These are phyloP conservation scores for Illadopsis cleaveri DNA, from an alignment of 2,113 vertebrate genomes.

Conservation along the genomic window DNA sequence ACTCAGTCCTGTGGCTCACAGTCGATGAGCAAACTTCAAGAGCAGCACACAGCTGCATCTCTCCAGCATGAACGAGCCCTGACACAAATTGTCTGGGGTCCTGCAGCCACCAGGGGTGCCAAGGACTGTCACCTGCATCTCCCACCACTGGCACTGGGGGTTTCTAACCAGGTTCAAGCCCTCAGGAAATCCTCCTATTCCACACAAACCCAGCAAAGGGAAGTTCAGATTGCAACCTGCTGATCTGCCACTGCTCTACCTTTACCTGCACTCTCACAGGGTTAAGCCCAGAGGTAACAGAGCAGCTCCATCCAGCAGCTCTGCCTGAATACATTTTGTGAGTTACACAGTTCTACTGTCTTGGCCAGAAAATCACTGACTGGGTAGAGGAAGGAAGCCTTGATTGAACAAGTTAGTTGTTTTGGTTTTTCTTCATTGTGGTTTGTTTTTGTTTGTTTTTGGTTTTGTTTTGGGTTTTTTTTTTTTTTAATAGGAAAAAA, in stretches of 20 bases:
- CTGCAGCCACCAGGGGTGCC: neutral
- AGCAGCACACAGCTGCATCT: neutral
- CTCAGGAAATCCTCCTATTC: neutral
- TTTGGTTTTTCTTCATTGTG: no score
- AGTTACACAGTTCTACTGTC: rapidly evolving
- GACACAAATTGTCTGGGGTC: neutral
- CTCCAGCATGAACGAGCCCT: neutral
- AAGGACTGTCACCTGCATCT: neutral
- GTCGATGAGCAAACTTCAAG: neutral
- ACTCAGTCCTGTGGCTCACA: neutral
- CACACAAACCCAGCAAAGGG: neutral
- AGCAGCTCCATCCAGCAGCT: neutral
- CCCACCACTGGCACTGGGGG: rapidly evolving
- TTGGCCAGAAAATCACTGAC: neutral
- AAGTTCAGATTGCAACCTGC: neutral
- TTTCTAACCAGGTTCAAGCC: neutral
- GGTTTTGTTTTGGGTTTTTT: no score
- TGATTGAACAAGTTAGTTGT: neutral
- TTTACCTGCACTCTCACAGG: no score
- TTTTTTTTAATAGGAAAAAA: neutral
- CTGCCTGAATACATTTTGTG: neutral
- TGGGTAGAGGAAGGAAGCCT: neutral
- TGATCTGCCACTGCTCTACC: neutral
- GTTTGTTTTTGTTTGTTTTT: neutral
- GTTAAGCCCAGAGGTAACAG: neutral